These are phyloP conservation scores for Xiphias gladius DNA, from an alignment of 2,113 vertebrate genomes.

Conservation along the genomic window DNA sequence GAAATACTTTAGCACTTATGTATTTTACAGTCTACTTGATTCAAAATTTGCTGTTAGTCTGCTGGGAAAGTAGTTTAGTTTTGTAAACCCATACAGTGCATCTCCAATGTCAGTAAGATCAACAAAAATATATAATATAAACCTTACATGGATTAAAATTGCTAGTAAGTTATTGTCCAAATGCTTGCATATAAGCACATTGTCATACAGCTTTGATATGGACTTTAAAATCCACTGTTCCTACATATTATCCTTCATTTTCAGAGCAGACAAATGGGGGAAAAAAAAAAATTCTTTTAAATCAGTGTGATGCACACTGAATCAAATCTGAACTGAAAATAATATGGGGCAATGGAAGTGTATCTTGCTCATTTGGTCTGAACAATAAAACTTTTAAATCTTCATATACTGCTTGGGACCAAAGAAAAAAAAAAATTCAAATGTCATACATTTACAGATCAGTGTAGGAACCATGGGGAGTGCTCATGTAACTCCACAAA, in stretches of 20 bases:
- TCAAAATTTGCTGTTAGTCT: too few species aligned
- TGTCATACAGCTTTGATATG: background rate
- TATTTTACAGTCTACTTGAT: conserved; percentile 23
- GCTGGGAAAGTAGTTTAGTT: background rate
- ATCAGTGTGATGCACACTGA: background rate
- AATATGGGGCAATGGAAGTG: background rate
- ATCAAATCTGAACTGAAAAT: background rate
- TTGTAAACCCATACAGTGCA: background rate
- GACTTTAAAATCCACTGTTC: conserved; percentile 4
- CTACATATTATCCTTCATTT: background rate
- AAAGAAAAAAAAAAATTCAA: background rate
- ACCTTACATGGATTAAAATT: background rate
- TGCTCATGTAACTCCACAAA: conserved; percentile 16
- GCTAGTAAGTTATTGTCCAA: background rate
- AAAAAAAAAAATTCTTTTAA: too few species aligned
- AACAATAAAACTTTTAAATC: background rate
- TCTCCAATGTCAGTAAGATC: background rate
- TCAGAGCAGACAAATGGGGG: too few species aligned
- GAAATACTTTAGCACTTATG: conserved; percentile 38
- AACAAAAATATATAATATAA: background rate
- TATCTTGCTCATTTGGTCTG: background rate
- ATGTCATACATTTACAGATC: background rate
- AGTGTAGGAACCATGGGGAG: conserved; percentile 9
- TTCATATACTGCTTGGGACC: background rate
- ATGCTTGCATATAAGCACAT: background rate